These are phyloP conservation scores for Drosophila orena DNA, from an alignment of 1,140 invertebrate species.

Conservation along the genomic window DNA sequence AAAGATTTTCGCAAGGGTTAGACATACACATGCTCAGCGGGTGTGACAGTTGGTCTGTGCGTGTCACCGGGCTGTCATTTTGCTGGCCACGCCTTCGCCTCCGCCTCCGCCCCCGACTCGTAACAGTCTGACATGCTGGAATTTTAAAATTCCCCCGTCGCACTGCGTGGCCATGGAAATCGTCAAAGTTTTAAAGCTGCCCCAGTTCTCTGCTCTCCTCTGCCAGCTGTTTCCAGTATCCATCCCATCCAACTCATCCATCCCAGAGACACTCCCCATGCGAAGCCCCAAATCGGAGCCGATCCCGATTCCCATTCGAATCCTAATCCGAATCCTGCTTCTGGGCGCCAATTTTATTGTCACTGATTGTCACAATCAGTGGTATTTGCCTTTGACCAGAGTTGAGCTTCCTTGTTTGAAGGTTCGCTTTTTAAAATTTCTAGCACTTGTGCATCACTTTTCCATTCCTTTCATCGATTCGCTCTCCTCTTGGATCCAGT, in stretches of 20 bases:
- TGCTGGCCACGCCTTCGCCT: conserved; percentile 55
- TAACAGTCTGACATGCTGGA: conserved; percentile 59
- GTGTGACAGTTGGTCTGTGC: conserved; percentile 82
- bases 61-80: conserved; percentile 78
- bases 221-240: conserved; percentile 65
- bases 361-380: conserved; percentile 81
- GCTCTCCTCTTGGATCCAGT: conserved; percentile 24
- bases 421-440: conserved; percentile 41
- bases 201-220: conserved; percentile 11
- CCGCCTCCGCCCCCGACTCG: conserved; percentile 25
- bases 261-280: conserved; percentile 14
- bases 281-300: not conserved
- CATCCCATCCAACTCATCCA: not conserved
- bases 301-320: conserved; percentile 26
- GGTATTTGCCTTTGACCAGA: conserved; percentile 79
- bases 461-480: conserved; percentile 4
- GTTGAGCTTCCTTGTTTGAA: conserved; percentile 64
- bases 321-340: conserved; percentile 9
- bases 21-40: conserved; percentile 45
- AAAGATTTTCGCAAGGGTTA: conserved; percentile 75
- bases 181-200: conserved; percentile 76
- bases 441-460: conserved; percentile 59
- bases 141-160: conserved; percentile 78
- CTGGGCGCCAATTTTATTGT: conserved; percentile 71
- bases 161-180: conserved; percentile 72